Conservation (phyloP, 2,888 invertebrate species). For the Parascotia fuliginaria region DNA sequence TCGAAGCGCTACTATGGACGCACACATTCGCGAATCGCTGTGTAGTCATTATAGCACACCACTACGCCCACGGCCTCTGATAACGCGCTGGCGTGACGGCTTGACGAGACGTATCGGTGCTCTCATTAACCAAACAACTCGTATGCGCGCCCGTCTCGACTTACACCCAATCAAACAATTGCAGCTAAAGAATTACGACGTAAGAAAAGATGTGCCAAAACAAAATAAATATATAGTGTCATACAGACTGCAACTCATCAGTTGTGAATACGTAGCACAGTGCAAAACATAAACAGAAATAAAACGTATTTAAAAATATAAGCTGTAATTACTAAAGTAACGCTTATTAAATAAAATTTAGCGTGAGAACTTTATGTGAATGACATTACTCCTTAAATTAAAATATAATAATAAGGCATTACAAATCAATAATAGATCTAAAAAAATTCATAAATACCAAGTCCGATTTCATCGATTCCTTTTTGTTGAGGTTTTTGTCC, state of each 20-base stretch:
- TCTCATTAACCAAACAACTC: conserved; percentile 72
- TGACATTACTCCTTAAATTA: too few species aligned
- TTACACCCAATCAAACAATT: conserved; percentile 78
- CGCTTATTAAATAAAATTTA: too few species aligned
- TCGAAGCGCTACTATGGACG: conserved; percentile 80
- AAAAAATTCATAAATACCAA: too few species aligned
- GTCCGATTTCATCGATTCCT: too few species aligned
- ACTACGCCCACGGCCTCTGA: conserved; percentile 74
- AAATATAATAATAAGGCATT: too few species aligned
- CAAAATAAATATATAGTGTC: conserved; percentile 7
- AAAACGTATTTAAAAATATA: neutral
- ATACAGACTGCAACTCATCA: neutral
- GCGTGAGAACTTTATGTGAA: too few species aligned
- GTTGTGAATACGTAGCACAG: conserved; percentile 1
- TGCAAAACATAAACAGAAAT: neutral
- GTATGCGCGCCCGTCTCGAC: conserved; percentile 74
- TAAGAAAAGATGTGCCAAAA: conserved; percentile 17
- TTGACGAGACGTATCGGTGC: conserved; percentile 74
- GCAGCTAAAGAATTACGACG: conserved; percentile 58
- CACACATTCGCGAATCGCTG: conserved; percentile 62
- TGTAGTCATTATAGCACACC: conserved; percentile 66
- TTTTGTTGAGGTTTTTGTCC: too few species aligned
- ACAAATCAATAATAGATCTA: too few species aligned
- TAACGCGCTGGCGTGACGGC: conserved; percentile 75
- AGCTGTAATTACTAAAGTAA: too few species aligned